Percentiles rank a stretch among this genome's conserved stretches.
Conservation (phyloP, 2,888 invertebrate species). For the Eilema depressum region DNA sequence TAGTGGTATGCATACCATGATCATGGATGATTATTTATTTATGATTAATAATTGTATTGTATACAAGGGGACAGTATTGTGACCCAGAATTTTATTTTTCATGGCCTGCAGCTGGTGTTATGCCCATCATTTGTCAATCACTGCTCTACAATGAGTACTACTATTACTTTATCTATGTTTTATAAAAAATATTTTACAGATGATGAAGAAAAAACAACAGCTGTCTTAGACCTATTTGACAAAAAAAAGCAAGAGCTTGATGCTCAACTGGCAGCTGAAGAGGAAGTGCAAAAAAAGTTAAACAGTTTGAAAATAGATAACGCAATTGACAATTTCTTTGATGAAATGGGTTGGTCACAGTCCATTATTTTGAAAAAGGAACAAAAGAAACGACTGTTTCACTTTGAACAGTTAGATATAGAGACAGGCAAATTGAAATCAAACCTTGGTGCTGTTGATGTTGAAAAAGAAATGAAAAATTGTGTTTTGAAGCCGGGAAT, state of each 20-base stretch:
- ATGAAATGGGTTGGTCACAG: constrained; percentile 78
- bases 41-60: too few species aligned
- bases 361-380: constrained; percentile 66
- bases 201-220: constrained; percentile 65
- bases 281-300: constrained; percentile 68
- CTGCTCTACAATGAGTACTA: not conserved
- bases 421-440: constrained; percentile 80
- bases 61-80: too few species aligned
- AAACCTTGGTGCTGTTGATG: constrained; percentile 75
- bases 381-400: constrained; percentile 65
- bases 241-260: constrained; percentile 76
- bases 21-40: too few species aligned
- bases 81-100: too few species aligned
- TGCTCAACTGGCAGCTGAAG: constrained; percentile 59
- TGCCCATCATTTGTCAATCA: not conserved
- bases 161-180: not conserved
- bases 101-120: too few species aligned
- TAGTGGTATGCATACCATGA: too few species aligned
- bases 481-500: constrained; percentile 89
- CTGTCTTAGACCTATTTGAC: constrained; percentile 71
- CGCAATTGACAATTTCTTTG: constrained; percentile 75
- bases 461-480: constrained; percentile 88
- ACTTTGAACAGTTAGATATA: constrained; percentile 73
- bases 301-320: constrained; percentile 71
- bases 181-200: constrained; percentile 60